These are phyloP conservation scores for Harlomillsia oculata DNA, from an alignment of 1,140 invertebrate genomes.

Conservation along the genomic window DNA sequence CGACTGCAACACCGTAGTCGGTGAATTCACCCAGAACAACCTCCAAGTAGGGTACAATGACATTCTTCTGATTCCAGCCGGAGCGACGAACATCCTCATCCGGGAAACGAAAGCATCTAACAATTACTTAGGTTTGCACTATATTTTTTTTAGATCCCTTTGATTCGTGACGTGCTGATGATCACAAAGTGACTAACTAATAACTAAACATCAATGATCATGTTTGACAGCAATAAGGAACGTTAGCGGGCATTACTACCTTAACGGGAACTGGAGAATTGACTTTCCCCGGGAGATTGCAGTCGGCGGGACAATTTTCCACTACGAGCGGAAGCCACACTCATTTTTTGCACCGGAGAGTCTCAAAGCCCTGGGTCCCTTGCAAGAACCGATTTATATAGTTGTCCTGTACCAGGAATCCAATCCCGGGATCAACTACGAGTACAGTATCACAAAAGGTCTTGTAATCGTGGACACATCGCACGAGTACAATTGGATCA, in stretches of 20 bases:
- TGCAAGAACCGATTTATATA: conserved; percentile 72
- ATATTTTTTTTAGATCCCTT: neutral
- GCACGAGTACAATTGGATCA: conserved; percentile 72
- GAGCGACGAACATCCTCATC: conserved; percentile 86
- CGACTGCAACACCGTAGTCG: conserved; percentile 71
- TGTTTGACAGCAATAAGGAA: conserved; percentile 64
- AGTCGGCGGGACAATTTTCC: conserved; percentile 73
- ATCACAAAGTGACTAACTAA: no score
- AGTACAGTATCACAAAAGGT: conserved; percentile 76
- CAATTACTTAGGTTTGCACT: conserved; percentile 73
- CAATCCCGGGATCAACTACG: conserved; percentile 77
- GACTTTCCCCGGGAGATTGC: conserved; percentile 69
- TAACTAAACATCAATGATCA: no score
- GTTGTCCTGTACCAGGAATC: conserved; percentile 76
- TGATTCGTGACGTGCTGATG: no score
- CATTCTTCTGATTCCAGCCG: conserved; percentile 78
- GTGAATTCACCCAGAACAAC: conserved; percentile 64
- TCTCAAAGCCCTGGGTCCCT: conserved; percentile 72
- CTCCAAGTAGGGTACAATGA: conserved; percentile 82
- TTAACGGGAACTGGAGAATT: conserved; percentile 90
- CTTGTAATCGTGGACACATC: conserved; percentile 49
- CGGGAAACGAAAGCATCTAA: conserved; percentile 69
- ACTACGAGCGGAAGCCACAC: conserved; percentile 71
- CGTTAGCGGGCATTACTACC: conserved; percentile 67
- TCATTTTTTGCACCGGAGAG: conserved; percentile 72